Conservation (phyloP, 2,113 vertebrate genomes). For the Hemiscyllium ocellatum region DNA sequence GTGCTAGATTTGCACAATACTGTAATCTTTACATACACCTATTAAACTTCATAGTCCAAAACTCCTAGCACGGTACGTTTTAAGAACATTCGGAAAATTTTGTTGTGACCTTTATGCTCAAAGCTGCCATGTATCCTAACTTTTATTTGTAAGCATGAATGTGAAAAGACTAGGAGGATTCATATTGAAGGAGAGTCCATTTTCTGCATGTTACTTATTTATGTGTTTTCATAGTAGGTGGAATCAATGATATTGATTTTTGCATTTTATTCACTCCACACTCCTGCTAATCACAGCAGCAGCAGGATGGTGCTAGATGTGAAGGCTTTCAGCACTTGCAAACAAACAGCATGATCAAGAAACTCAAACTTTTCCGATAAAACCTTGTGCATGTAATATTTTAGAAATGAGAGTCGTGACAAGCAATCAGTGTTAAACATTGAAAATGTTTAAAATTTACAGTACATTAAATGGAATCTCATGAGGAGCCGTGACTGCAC, state of each 20-base stretch:
- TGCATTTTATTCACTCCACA: not conserved
- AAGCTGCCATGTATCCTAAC: not conserved
- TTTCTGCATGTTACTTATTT: slow-evolving; percentile 6
- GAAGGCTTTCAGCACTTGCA: not conserved
- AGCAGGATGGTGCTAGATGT: not conserved
- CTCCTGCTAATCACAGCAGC: not conserved
- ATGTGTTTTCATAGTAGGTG: not conserved
- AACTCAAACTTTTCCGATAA: not conserved
- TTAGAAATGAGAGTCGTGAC: not conserved
- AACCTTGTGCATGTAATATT: not conserved
- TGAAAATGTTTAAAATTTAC: not conserved
- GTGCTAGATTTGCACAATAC: not conserved
- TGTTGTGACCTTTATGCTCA: not conserved
- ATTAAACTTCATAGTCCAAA: not conserved
- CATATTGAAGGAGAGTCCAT: not conserved
- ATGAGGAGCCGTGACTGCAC: slow-evolving; percentile 52
- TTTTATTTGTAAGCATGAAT: not conserved
- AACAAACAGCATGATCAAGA: not conserved
- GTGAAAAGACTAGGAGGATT: not conserved
- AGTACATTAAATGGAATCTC: not conserved
- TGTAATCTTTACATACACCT: not conserved
- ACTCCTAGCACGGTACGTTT: not conserved
- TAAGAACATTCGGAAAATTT: not conserved
- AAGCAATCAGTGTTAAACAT: not conserved
- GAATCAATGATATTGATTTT: not conserved